phyloP scores from a whole-genome alignment of 2,113 vertebrate species.

The Lophotis ruficrista region DNA sequence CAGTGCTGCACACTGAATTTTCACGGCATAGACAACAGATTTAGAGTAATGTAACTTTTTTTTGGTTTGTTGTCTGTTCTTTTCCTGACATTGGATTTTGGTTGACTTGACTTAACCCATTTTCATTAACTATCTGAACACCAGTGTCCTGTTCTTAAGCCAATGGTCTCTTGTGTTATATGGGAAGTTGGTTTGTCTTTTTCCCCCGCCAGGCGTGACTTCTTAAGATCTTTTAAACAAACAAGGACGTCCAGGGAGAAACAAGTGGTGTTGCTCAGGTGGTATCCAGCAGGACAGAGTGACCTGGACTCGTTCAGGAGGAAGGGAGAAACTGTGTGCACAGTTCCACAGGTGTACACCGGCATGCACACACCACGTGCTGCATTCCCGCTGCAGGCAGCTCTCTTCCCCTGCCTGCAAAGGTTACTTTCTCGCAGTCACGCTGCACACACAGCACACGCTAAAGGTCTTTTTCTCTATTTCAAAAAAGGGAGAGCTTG shows the following conservation, averaged over 20 bases:
- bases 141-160: neutral
- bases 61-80: neutral
- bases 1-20: neutral
- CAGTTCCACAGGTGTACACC: accelerated
- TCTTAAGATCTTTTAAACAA: neutral
- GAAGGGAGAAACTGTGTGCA: neutral
- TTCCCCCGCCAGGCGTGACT: neutral
- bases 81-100: neutral
- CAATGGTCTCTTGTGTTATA: neutral
- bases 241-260: neutral
- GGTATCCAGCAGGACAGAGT: neutral
- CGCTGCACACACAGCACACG: accelerated
- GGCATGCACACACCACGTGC: neutral
- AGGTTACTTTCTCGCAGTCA: neutral
- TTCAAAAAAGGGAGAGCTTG: neutral
- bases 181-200: neutral
- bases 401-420: neutral
- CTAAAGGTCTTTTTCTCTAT: neutral
- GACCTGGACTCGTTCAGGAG: neutral
- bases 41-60: neutral
- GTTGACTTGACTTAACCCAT: neutral
- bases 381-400: accelerated
- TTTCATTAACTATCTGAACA: neutral
- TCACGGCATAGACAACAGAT: neutral
- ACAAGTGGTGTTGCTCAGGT: neutral